These are phyloP conservation scores for Scyliorhinus canicula DNA, from an alignment of 2,797 vertebrate genomes.

Conservation along the genomic window DNA sequence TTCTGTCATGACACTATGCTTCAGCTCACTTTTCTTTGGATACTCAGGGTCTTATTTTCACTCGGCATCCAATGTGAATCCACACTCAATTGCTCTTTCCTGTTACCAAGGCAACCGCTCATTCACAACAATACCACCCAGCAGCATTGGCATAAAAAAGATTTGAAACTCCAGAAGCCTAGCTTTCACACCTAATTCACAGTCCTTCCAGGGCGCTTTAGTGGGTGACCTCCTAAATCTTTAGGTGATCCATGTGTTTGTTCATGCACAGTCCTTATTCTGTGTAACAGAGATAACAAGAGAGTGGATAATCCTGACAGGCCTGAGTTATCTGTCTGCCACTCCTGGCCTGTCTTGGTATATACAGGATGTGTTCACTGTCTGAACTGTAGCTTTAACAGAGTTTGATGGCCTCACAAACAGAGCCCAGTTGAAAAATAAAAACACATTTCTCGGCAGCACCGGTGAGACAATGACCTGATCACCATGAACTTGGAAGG, in stretches of 20 bases:
- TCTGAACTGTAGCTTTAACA: slow-evolving; percentile 51
- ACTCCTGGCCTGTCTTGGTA: slow-evolving; percentile 50
- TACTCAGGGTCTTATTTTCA: neutral
- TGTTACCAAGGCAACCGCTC: slow-evolving; percentile 62
- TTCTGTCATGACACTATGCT: neutral
- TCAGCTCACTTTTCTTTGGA: neutral
- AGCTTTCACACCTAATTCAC: slow-evolving; percentile 41
- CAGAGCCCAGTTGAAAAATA: slow-evolving; percentile 50
- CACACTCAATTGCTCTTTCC: slow-evolving; percentile 46
- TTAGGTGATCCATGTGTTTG: slow-evolving; percentile 45
- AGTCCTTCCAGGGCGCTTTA: slow-evolving; percentile 43
- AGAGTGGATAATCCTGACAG: slow-evolving; percentile 49
- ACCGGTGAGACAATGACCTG: slow-evolving; percentile 70
- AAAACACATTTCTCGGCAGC: slow-evolving; percentile 56
- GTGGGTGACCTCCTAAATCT: slow-evolving; percentile 46
- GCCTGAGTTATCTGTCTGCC: slow-evolving; percentile 49
- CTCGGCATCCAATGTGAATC: slow-evolving; percentile 43
- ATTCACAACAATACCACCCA: slow-evolving; percentile 45
- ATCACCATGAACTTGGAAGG: slow-evolving; percentile 93
- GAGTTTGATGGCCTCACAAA: slow-evolving; percentile 69
- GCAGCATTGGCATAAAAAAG: slow-evolving; percentile 40
- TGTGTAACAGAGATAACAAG: slow-evolving; percentile 49
- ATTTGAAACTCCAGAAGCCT: slow-evolving; percentile 44
- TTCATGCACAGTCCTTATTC: slow-evolving; percentile 46
- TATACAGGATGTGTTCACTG: slow-evolving; percentile 47